Evolutionary conservation across 2,888 invertebrate species (phyloP), one percentile per base, ranked within the genome.

Genomic region (Schizotus pectinicornis): DNA sequence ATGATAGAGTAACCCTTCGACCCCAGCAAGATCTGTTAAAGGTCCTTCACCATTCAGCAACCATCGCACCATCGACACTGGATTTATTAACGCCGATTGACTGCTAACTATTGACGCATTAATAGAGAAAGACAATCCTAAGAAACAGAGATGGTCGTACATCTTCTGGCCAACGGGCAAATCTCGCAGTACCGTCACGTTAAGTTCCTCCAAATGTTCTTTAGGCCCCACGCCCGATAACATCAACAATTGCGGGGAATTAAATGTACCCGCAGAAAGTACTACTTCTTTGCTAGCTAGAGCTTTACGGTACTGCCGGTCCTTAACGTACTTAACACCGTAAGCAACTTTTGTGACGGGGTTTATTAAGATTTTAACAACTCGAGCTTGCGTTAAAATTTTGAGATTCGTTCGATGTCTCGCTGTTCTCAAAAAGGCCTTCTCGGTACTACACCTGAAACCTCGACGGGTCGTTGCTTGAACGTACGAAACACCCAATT

Each of bases 201-300:
- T 13, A 56, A 34, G 34, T 9, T 50, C 38, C 22, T 43, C 6
- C 13, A 56, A 36, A 33, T 49, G 49, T 2, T 37, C 8, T 7
- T 42, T 50, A 12, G 56, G 50, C 1, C 56, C 56, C 6, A 56
- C 33, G 9, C 56, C 56, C 3, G 94, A 93, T 6, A 95, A 77
- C 91, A 95, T 91, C 5, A 96, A 82, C 1, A 96, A 75, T 76
- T 95, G 95, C 0, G 95, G 93, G 0, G 93, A 90, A 69, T 91
- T 92, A 64, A 96, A 89, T 1, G 94, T 85, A 0, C 95, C 95
- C 1, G 91, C 92, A 7, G 90, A 88, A n/a, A 95, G 72, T 48
- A 95, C 89, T 0, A 96, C 88, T 80, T 93, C 93, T 73, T 88
- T 90, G 1, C 83, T 83, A 0, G 89, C 91, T 48, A 75, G 79